phyloP scores from a whole-genome alignment of 2,888 invertebrate species.

The Trichacis sp. region DNA sequence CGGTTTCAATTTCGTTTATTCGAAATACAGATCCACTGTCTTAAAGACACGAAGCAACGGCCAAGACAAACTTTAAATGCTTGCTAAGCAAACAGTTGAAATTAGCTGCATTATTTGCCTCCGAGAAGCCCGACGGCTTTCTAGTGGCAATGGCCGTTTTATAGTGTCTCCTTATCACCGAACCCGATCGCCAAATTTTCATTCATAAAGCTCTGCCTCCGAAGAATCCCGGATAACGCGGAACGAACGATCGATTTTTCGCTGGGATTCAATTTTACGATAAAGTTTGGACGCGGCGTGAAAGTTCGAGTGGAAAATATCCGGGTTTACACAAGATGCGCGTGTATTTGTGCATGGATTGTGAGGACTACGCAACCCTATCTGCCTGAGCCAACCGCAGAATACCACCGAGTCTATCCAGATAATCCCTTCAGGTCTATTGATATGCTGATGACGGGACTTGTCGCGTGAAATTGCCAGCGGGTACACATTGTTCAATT shows the following conservation, averaged over 20 bases:
- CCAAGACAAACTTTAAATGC: slow-evolving; percentile 69
- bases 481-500: slow-evolving; percentile 62
- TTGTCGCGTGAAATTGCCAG: slow-evolving; percentile 70
- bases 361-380: slow-evolving; percentile 62
- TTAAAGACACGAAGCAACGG: slow-evolving; percentile 68
- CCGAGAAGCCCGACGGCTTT: slow-evolving; percentile 55
- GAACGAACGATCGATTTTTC: too few species aligned
- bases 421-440: slow-evolving; percentile 65
- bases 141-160: slow-evolving; percentile 55
- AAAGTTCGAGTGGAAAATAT: slow-evolving; percentile 6
- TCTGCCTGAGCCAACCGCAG: slow-evolving; percentile 66
- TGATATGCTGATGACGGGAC: slow-evolving; percentile 69
- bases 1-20: slow-evolving; percentile 61
- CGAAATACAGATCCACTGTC: slow-evolving; percentile 68
- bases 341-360: slow-evolving; percentile 24
- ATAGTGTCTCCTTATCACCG: slow-evolving; percentile 29
- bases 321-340: slow-evolving; percentile 28
- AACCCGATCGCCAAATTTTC: slow-evolving; percentile 11
- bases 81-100: slow-evolving; percentile 68
- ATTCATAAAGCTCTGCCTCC: slow-evolving; percentile 14
- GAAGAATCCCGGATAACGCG: neutral
- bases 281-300: neutral
- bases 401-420: slow-evolving; percentile 63
- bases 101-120: slow-evolving; percentile 63
- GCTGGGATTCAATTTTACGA: neutral